Conservation (phyloP, 2,113 vertebrate species). For the Heterotis niloticus region DNA sequence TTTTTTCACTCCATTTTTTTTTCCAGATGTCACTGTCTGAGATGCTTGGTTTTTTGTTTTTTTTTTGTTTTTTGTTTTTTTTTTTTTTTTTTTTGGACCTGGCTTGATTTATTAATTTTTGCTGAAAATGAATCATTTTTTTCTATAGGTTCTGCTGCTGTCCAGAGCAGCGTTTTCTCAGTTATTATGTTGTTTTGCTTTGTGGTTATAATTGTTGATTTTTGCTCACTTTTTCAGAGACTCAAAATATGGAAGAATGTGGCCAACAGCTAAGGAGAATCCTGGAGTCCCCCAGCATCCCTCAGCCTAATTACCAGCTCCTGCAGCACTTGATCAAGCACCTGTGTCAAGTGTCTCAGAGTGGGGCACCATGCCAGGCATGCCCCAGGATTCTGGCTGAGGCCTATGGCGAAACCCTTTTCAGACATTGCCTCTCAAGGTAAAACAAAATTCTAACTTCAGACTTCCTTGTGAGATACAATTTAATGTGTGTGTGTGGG, state of each 20-base stretch:
- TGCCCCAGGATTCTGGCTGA: slow-evolving; percentile 58
- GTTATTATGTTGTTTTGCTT: slow-evolving; percentile 1
- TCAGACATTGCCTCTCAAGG: slow-evolving; percentile 58
- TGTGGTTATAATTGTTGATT: not conserved
- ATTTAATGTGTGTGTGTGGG: too few relatives aligned
- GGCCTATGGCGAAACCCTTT: slow-evolving; percentile 61
- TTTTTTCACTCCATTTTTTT: not conserved
- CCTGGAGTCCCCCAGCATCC: slow-evolving; percentile 66
- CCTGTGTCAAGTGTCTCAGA: slow-evolving; percentile 61
- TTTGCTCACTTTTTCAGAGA: slow-evolving; percentile 52
- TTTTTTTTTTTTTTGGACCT: slow-evolving; percentile 5
- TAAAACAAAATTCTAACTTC: slow-evolving; percentile 39
- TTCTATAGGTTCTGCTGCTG: not conserved
- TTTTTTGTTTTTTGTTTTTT: too few relatives aligned
- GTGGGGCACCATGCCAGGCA: slow-evolving; percentile 43
- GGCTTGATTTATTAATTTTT: not conserved
- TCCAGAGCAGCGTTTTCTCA: not conserved
- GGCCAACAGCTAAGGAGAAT: slow-evolving; percentile 67
- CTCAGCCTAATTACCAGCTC: slow-evolving; percentile 65
- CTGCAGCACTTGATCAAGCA: slow-evolving; percentile 62
- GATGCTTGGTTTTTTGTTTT: too few relatives aligned
- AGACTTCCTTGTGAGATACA: not conserved
- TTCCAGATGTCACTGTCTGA: not conserved
- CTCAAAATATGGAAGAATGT: slow-evolving; percentile 63
- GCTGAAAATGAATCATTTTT: not conserved